These are phyloP conservation scores for Helicoverpa zea DNA, from an alignment of 1,140 invertebrate species.

Conservation along the genomic window DNA sequence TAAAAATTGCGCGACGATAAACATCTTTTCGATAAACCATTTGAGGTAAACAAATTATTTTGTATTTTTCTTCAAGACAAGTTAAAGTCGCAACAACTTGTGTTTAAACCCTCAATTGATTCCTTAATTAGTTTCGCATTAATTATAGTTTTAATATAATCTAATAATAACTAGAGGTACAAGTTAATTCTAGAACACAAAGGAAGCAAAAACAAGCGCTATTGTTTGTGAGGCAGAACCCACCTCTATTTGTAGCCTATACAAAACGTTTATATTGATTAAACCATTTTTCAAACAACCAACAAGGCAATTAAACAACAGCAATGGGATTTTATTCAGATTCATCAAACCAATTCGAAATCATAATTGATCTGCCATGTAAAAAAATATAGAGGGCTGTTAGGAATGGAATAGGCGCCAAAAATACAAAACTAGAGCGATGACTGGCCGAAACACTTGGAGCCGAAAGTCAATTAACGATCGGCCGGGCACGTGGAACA, in stretches of 20 bases:
- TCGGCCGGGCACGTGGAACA: slow-evolving; percentile 72
- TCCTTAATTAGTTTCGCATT: neutral
- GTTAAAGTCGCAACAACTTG: neutral
- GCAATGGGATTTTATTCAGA: slow-evolving; percentile 85
- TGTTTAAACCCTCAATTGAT: neutral
- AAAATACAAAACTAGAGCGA: slow-evolving; percentile 85
- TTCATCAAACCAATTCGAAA: slow-evolving; percentile 86
- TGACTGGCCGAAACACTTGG: slow-evolving; percentile 83
- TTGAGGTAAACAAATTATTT: slow-evolving; percentile 19
- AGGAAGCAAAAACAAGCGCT: slow-evolving; percentile 40
- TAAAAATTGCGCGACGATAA: slow-evolving; percentile 27
- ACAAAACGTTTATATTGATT: slow-evolving; percentile 69
- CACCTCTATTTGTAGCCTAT: slow-evolving; percentile 46
- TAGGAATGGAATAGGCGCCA: slow-evolving; percentile 83
- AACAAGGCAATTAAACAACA: slow-evolving; percentile 84
- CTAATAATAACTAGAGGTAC: neutral
- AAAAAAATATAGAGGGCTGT: slow-evolving; percentile 84
- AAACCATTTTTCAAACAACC: slow-evolving; percentile 80
- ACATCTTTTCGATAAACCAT: slow-evolving; percentile 7
- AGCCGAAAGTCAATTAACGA: slow-evolving; percentile 83
- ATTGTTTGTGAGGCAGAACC: slow-evolving; percentile 58
- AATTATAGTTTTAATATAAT: neutral
- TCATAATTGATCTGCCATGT: slow-evolving; percentile 85
- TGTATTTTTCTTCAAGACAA: slow-evolving; percentile 3
- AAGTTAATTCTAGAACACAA: slow-evolving; percentile 31